Percentiles rank a stretch among this genome's conserved stretches.
Conservation (phyloP, 2,888 invertebrate species). For the Caenorhabditis afra region DNA sequence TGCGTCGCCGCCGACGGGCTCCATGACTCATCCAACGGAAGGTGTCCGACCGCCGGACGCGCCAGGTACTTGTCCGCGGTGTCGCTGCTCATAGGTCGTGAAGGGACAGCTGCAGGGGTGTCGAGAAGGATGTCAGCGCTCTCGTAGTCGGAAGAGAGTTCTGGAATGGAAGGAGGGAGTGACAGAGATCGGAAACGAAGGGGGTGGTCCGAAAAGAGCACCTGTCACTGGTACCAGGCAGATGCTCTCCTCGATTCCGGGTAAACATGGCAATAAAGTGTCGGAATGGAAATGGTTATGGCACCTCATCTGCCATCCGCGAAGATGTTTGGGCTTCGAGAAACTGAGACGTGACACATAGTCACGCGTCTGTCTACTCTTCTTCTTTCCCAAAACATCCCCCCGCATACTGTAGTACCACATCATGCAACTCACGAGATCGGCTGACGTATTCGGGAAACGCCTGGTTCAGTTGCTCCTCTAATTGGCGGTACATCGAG, state of each 20-base stretch:
- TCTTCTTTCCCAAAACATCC: neutral
- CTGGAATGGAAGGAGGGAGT: constrained; percentile 7
- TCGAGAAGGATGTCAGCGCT: constrained; percentile 42
- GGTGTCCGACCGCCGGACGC: constrained; percentile 49
- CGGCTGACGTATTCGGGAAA: constrained; percentile 57
- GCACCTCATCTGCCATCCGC: too few species aligned
- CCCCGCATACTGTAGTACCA: too few species aligned
- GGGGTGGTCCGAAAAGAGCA: neutral
- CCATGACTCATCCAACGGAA: constrained; percentile 58
- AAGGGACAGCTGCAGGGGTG: constrained; percentile 7
- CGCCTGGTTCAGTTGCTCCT: constrained; percentile 65
- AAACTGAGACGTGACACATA: too few species aligned
- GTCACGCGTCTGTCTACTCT: too few species aligned
- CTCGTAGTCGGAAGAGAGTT: constrained; percentile 59
- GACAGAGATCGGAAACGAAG: neutral
- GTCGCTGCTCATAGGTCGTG: neutral
- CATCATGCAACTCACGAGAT: constrained; percentile 59
- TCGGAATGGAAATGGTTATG: too few species aligned
- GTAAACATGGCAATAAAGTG: neutral
- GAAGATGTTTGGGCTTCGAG: too few species aligned
- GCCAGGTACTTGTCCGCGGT: constrained; percentile 40
- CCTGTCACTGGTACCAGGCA: constrained; percentile 1
- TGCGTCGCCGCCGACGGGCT: constrained; percentile 21
- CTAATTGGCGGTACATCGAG: constrained; percentile 69
- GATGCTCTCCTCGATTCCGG: neutral